Percentiles rank a stretch among this genome's conserved stretches.
phyloP scores from a whole-genome alignment of 1,140 invertebrate species.

The Antheraea mylitta region DNA sequence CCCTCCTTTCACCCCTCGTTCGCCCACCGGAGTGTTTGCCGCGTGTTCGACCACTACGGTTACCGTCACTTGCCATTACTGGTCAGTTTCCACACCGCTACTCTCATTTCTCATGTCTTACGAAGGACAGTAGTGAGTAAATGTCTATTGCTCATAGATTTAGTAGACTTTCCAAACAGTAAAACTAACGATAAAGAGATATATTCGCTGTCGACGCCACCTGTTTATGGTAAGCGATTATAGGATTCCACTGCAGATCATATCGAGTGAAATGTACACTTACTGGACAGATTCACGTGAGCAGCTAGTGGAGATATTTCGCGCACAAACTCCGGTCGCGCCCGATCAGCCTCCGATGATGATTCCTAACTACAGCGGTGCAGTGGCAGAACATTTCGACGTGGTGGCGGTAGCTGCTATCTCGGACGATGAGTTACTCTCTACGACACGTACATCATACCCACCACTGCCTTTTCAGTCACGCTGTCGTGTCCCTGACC shows the following conservation, averaged over 20 bases:
- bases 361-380: conserved; percentile 25
- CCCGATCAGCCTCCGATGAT: conserved; percentile 44
- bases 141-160: too few species aligned
- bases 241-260: background rate
- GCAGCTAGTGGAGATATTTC: conserved; percentile 45
- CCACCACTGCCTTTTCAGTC: background rate
- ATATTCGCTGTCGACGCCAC: too few species aligned
- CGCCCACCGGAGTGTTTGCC: background rate
- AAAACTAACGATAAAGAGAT: too few species aligned
- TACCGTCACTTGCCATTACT: background rate
- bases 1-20: background rate
- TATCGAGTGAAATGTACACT: background rate
- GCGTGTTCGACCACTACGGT: background rate
- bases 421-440: background rate
- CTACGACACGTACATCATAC: background rate
- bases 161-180: too few species aligned
- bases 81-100: background rate
- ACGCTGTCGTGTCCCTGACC: conserved; percentile 4
- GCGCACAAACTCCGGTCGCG: conserved; percentile 31
- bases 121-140: background rate
- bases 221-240: background rate
- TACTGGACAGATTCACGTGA: conserved; percentile 36
- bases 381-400: background rate
- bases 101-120: too few species aligned
- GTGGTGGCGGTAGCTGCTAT: background rate